Percentiles rank a stretch among this genome's conserved stretches.
These are phyloP conservation scores for Steinernema scapterisci DNA, from an alignment of 2,888 invertebrate genomes.

Conservation along the genomic window DNA sequence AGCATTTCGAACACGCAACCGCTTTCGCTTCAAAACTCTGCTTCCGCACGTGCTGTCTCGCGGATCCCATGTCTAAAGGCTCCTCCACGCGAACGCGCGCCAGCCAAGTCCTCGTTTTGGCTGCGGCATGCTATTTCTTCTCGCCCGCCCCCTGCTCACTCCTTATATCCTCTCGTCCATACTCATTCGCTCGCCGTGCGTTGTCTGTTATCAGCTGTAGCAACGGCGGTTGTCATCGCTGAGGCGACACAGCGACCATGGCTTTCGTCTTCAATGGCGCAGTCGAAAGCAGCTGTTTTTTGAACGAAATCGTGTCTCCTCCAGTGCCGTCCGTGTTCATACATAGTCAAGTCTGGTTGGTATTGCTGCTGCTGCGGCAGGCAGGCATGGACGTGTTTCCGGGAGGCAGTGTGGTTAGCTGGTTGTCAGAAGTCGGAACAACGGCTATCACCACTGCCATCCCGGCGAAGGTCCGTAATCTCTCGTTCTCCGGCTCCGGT, in stretches of 20 bases:
- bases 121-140: slow-evolving; percentile 31
- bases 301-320: slow-evolving; percentile 17
- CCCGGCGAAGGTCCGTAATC: slow-evolving; percentile 32
- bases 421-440: slow-evolving; percentile 38
- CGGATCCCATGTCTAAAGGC: slow-evolving; percentile 19
- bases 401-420: slow-evolving; percentile 44
- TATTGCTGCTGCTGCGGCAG: neutral
- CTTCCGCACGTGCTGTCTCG: slow-evolving; percentile 17
- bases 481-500: too few species aligned
- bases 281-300: slow-evolving; percentile 28
- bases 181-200: slow-evolving; percentile 31
- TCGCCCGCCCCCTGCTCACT: slow-evolving; percentile 32
- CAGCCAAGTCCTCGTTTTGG: slow-evolving; percentile 25
- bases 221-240: slow-evolving; percentile 30
- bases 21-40: slow-evolving; percentile 14
- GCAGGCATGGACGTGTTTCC: slow-evolving; percentile 30
- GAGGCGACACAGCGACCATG: slow-evolving; percentile 23
- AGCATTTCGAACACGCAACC: neutral
- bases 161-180: slow-evolving; percentile 32
- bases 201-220: slow-evolving; percentile 30
- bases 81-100: slow-evolving; percentile 24
- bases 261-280: slow-evolving; percentile 21
- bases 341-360: neutral
- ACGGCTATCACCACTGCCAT: slow-evolving; percentile 43
- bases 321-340: neutral